Percentiles rank a stretch among this genome's conserved stretches.
Conservation (phyloP, 2,888 invertebrate species). For the Lymantria monacha region DNA sequence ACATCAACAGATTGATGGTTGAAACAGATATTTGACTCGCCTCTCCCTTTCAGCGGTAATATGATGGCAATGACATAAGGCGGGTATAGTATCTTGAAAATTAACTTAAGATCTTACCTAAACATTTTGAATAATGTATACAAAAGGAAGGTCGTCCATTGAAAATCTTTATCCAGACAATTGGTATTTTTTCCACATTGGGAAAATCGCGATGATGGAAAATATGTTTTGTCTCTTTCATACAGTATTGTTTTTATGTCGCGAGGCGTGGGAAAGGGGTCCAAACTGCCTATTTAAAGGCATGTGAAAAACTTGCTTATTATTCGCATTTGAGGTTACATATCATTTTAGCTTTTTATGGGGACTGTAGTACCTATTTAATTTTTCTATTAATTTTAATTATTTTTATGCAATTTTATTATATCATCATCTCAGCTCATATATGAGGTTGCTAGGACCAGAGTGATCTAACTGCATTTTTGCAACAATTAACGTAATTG, state of each 20-base stretch:
- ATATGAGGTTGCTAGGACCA: too few species aligned
- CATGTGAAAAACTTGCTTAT: constrained; percentile 28
- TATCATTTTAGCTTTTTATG: background rate
- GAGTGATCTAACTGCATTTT: too few species aligned
- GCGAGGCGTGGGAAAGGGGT: constrained; percentile 43
- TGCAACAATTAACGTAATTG: too few species aligned
- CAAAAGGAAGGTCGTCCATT: constrained; percentile 37
- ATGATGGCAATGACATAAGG: background rate
- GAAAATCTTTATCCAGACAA: constrained; percentile 47
- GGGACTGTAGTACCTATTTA: background rate
- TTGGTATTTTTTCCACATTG: constrained; percentile 43
- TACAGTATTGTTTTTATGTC: constrained; percentile 40
- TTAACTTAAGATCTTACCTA: background rate
- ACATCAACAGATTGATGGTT: too few species aligned
- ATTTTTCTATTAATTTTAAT: background rate
- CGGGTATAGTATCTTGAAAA: background rate
- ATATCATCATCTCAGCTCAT: too few species aligned
- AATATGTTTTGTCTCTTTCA: constrained; percentile 30
- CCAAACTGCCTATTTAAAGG: constrained; percentile 35
- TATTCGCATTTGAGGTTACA: constrained; percentile 22
- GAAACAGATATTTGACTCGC: too few species aligned
- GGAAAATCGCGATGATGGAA: constrained; percentile 41
- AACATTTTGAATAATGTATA: constrained; percentile 12
- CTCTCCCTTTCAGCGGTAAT: too few species aligned
- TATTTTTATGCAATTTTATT: too few species aligned